These are phyloP conservation scores for Tauraco hartlaubi DNA, from an alignment of 2,797 vertebrate genomes.

Conservation along the genomic window DNA sequence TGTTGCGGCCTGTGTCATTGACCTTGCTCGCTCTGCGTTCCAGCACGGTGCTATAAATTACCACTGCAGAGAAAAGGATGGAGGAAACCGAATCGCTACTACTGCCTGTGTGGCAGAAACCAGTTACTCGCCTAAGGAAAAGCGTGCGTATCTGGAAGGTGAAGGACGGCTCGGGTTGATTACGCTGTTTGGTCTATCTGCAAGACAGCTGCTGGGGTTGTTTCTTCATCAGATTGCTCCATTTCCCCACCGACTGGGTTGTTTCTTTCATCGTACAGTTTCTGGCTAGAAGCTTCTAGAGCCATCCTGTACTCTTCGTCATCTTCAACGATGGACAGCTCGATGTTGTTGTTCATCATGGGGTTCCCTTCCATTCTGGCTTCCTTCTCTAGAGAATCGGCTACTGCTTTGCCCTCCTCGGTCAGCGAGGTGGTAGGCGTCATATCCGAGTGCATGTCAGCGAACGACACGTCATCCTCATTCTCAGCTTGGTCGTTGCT, in stretches of 20 bases:
- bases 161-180: not conserved
- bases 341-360: slow-evolving; percentile 62
- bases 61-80: not conserved
- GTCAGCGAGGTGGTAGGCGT: slow-evolving; percentile 52
- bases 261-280: slow-evolving; percentile 56
- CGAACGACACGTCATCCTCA: slow-evolving; percentile 77
- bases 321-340: slow-evolving; percentile 79
- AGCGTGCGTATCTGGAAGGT: accelerated
- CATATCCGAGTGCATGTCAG: slow-evolving; percentile 80
- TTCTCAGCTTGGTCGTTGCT: slow-evolving; percentile 46
- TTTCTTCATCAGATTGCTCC: slow-evolving; percentile 68
- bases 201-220: slow-evolving; percentile 66
- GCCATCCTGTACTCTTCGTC: slow-evolving; percentile 69
- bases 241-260: not conserved
- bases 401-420: slow-evolving; percentile 68
- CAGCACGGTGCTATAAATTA: not conserved
- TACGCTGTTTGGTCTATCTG: slow-evolving; percentile 75
- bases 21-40: not conserved
- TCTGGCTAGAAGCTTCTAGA: slow-evolving; percentile 60
- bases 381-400: slow-evolving; percentile 63
- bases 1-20: not conserved
- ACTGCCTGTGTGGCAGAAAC: not conserved
- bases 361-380: slow-evolving; percentile 44
- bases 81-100: not conserved
- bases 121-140: not conserved